Base-by-base conservation (phyloP, 2,888 invertebrate species). In the Sclerodermus sp. region DNA sequence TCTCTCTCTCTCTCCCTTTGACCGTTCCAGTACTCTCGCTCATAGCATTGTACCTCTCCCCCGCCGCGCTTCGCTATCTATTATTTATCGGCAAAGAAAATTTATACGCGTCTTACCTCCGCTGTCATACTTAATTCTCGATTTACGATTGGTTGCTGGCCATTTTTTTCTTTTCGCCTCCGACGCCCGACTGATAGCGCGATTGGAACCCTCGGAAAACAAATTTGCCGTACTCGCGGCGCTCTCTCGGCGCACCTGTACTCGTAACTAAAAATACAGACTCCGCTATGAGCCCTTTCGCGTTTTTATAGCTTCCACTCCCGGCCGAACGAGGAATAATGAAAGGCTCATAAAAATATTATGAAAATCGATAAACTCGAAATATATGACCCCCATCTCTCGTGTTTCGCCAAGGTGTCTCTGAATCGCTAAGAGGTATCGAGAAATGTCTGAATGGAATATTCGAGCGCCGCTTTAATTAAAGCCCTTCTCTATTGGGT, bases 81-180 rank as follows among this genome's bases (percentile, higher is more conserved):
- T 68, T 70, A 68, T 70, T 70, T 69, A 69, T 68, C 59, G 62
- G 61, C 62, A 55, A 64, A 62, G 59, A 66, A 65, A 66, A 64
- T 67, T 64, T 66, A 64, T 68, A 67, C 56, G 60, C 62, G 62
- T 54, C 59, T 64, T 65, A 46, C 51, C 51, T 44, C 46, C 47
- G 55, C 54, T 53, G 58, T 58, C 52, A 58, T 62, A 56, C 58
- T 55, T 61, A 54, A 57, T 52, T 55, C 62, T 63, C 58, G 58
- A 66, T 67, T 67, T 66, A 64, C 57, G 60, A 64, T 62, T 60
- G 58, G 55, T 41, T 55, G 57, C 43, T 46, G 45, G 52, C 42
- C 49, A 40, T 52, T 47, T 53, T 57, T 54, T 42, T 23, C 23
- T 23, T 8, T 23, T 40, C 44, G 23, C 37, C 45, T 44, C 31